Base-by-base conservation (phyloP, 2,888 invertebrate species). In the Willowsia nigromaculata region DNA sequence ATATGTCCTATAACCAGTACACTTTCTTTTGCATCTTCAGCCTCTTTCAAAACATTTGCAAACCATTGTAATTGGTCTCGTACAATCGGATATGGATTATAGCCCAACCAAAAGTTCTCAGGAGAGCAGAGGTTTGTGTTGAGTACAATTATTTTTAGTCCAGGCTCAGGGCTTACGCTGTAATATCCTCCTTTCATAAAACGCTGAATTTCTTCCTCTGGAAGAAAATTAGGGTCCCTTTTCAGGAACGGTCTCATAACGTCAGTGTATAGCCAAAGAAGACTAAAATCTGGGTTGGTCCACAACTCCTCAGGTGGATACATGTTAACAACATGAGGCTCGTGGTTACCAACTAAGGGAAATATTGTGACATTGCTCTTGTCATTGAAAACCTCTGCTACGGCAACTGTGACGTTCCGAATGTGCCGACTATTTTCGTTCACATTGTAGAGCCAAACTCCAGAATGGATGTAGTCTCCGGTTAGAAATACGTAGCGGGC, bases 391-490 rank as follows among this genome's bases (percentile, higher is more conserved):
- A 94, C 94, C 25, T 94, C 93, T 56, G 94, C 94, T 62, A 96
- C 93, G 92, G 95, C 94, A 0, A 94, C 93, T 62, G 95, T 95
- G 7, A 95, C 94, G 91, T 95, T 94, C 6, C 93, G 93, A 80
- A 97, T 95, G 91, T 95, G 95, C 0, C 95, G 94, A 0, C 95
- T 94, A 93, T 97, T 97, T 91, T 95, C 94, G 68, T 95, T 94
- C 43, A 95, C 94, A 0, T 96, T 95, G 1, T 98, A 98, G 92
- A 96, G 96, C 98, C 98, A 99, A n/a, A 97, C 95, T 91, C 96
- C 96, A 93, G 98, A 98, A 92, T 97, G 96, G 65, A 98, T 95
- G 5, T 97, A 95, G 93, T 98, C 98, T 1, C 98, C 98, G 25
- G 98, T 97, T 93, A 97, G 97, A 93, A 97, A 96, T 6, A 98